Base-by-base conservation (phyloP, 2,888 invertebrate species). In the Acleris emargana region DNA sequence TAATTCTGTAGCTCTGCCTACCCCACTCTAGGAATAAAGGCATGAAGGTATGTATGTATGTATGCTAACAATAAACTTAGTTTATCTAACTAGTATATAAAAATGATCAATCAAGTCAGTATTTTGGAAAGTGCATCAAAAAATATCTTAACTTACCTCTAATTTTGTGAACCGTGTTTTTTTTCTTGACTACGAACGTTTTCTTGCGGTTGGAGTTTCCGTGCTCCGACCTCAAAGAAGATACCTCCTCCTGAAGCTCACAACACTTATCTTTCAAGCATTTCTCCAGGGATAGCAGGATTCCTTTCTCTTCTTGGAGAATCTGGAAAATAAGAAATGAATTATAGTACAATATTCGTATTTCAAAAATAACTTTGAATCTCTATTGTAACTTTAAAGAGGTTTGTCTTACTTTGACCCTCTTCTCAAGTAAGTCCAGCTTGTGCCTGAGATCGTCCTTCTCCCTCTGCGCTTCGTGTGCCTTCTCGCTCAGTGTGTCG, bases 301-400 rank as follows among this genome's bases (percentile, higher is more conserved):
- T 95, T 1, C 95, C 94, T 80, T 96, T 96, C 80, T 96, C 96
- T 85, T 96, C 96, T 87, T 96, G 96, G 66, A 96, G 87, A 74
- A 96, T 95, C 94, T 96, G 80, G 25, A 83, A 81, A 52, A 58
- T 22, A 20, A 9, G 2, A 20, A 16, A n/a, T n/a, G 6, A 51
- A 49, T 13, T 5, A 22, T 5, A 51, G 13, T 50, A 13, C 11
- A 1, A 22, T 5, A 11, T 28, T 16, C 1, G 18, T 38, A 13
- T 11, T 5, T 38, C 25, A 13, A 20, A 22, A 22, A 22, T 22
- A 22, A 22, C 22, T 3, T 22, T 22, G 22, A 22, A 22, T 22
- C 22, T 22, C 22, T 22, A 4, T 22, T 22, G 3, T 22, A 22
- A 4, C 22, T 22, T 22, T 22, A 32, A 32, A 32, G 11, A 38